Evolutionary conservation across 1,140 invertebrate genomes (phyloP).

Genomic region (Aphidius ervi): DNA sequence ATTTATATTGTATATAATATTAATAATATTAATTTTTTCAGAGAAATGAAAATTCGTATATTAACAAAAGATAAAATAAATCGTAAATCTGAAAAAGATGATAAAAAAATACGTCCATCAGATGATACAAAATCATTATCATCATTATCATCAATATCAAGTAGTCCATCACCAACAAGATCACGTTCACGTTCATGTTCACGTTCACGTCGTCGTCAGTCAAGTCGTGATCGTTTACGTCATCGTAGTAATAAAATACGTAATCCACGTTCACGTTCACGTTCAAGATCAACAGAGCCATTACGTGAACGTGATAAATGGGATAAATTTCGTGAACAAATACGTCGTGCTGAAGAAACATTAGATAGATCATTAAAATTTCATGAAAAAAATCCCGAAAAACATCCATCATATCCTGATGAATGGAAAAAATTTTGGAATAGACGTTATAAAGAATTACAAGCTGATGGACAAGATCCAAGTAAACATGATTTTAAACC

Average conservation of each 20-base stretch:
- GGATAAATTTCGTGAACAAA: slow-evolving; percentile 55
- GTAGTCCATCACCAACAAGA: slow-evolving; percentile 45
- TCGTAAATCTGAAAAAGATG: slow-evolving; percentile 36
- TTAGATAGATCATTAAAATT: slow-evolving; percentile 57
- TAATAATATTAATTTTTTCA: slow-evolving; percentile 28
- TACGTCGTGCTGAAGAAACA: slow-evolving; percentile 54
- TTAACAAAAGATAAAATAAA: slow-evolving; percentile 47
- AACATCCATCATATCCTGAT: slow-evolving; percentile 77
- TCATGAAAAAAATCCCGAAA: slow-evolving; percentile 78
- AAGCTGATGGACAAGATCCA: slow-evolving; percentile 70
- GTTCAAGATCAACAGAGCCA: slow-evolving; percentile 35
- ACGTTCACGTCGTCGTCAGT: background rate
- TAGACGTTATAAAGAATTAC: slow-evolving; percentile 73
- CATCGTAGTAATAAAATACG: slow-evolving; percentile 8
- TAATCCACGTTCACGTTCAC: slow-evolving; percentile 31
- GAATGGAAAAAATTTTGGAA: slow-evolving; percentile 88
- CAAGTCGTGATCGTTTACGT: slow-evolving; percentile 6
- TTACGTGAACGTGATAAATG: slow-evolving; percentile 55
- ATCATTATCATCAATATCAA: slow-evolving; percentile 50
- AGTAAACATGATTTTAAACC: slow-evolving; percentile 78
- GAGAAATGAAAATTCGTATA: slow-evolving; percentile 48
- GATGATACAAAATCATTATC: slow-evolving; percentile 50
- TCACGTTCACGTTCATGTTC: slow-evolving; percentile 6
- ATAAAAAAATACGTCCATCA: slow-evolving; percentile 29
- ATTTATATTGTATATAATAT: background rate